Evolutionary conservation across 1,140 invertebrate species (phyloP), one percentile per base, ranked within the genome.

Genomic region (Drosophila azteca): DNA sequence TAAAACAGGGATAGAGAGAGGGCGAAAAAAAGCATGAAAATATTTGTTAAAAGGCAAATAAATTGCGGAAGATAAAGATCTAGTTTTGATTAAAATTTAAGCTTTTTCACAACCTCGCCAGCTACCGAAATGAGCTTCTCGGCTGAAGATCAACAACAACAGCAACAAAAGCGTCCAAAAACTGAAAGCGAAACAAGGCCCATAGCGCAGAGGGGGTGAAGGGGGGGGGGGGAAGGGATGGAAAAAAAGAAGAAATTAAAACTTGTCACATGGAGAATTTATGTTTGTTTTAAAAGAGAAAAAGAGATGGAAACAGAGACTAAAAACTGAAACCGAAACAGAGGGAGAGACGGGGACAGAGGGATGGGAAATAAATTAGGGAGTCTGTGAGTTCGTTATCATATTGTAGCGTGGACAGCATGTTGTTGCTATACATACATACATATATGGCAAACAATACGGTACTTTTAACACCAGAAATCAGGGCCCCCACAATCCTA

Each of bases 31-130:
- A 85, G 78, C 62, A 79, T 79, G 62, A 79, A 84, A 85, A 87
- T 81, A 87, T 87, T 87, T 87, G 82, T 87, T 84, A 80, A 85
- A 85, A 74, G 71, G 69, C 81, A 85, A 85, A 85, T 85, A 85
- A 85, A 80, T 85, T 83, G 83, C 83, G 49, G 67, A 48, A 73
- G 83, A 88, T 88, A 88, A 88, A 73, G 79, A 88, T 88, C 83
- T 83, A 83, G 83, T 88, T 88, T 88, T 88, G 84, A 88, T 88
- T 88, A 88, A 88, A 88, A 88, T 88, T 88, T 88, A 88, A 88
- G 83, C 83, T 88, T 88, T 88, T 88, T 88, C 83, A 88, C 83
- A 88, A 89, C 83, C 82, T 79, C 44, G 66, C 43, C 76, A 77
- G 83, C 83, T 88, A 88, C 83, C 79, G 83, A 74, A 68, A 70